Base-by-base conservation (phyloP, 2,797 vertebrate genomes). In the Hirundo rustica region DNA sequence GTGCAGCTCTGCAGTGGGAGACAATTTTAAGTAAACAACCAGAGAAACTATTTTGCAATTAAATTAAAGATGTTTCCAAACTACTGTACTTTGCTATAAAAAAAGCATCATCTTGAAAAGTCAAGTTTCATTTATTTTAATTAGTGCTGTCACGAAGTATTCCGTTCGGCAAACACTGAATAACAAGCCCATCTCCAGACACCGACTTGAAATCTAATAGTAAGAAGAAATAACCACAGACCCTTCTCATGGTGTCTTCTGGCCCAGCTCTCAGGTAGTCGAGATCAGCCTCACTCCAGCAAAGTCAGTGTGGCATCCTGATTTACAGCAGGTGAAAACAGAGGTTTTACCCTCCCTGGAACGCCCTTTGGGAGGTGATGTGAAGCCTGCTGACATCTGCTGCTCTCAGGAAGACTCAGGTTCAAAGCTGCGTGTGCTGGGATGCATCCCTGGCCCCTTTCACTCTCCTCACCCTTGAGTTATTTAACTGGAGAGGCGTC, bases 1-100 rank as follows among this genome's bases (percentile, higher is more conserved):
- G 78, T 81, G 36, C 65, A 78, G 74, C 55, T 72, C 75, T 91
- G 81, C 68, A 62, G 50, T 45, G 58, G 84, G 55, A 95, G 75
- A 92, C 81, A 94, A 93, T 92, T 95, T 89, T 72, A 96, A 96
- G 96, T 93, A 96, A 97, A 95, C 93, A 96, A 93, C 94, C 72
- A 62, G 68, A 45, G 45, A 95, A 94, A 89, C 78, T 93, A 91
- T 95, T 95, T 93, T 93, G 95, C 96, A 96, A 96, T 96, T 96
- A 96, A 96, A 96, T 95, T 96, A 96, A 86, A 96, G 86, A 95
- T 95, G 95, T 97, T 96, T 96, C 91, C 96, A 97, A 97, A 96
- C 93, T 96, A 94, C 94, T 92, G 88, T 96, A 95, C 48, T 95
- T 94, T 36, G 67, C 93, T 91, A 62, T 95, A 89, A 89, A 96